These are phyloP conservation scores for Ophion costatus DNA, from an alignment of 2,888 invertebrate genomes.

Conservation along the genomic window DNA sequence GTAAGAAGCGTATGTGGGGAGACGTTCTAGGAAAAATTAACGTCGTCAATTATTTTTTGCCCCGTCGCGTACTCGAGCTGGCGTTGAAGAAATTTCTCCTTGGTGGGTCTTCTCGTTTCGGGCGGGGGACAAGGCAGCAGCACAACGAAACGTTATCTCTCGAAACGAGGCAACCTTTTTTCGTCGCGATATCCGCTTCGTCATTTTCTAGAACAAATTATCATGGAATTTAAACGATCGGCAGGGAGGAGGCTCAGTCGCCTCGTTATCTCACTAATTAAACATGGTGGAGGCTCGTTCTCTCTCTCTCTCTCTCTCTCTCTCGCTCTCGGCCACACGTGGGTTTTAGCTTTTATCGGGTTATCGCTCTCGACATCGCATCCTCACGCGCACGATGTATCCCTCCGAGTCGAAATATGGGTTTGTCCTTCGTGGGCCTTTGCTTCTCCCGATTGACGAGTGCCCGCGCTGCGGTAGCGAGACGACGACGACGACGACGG, in stretches of 20 bases:
- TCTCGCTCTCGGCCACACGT: slow-evolving; percentile 13
- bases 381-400: too few species aligned
- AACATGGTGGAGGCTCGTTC: slow-evolving; percentile 12
- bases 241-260: background rate
- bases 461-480: background rate
- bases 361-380: slow-evolving; percentile 67
- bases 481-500: too few species aligned
- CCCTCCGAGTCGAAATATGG: too few species aligned
- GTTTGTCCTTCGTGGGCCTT: too few species aligned
- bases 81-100: too few species aligned
- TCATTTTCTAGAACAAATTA: background rate
- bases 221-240: background rate
- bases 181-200: background rate
- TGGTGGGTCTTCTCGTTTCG: too few species aligned
- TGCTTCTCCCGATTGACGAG: background rate
- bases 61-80: too few species aligned
- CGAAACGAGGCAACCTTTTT: too few species aligned
- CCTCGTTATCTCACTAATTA: slow-evolving; percentile 46
- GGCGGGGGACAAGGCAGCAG: too few species aligned
- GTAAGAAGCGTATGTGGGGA: background rate
- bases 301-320: background rate
- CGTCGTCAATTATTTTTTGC: too few species aligned
- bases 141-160: too few species aligned
- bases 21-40: too few species aligned
- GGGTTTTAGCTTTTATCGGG: slow-evolving; percentile 54